Evolutionary conservation across 2,113 vertebrate species (phyloP).

Genomic region (Todiramphus saurophagus): DNA sequence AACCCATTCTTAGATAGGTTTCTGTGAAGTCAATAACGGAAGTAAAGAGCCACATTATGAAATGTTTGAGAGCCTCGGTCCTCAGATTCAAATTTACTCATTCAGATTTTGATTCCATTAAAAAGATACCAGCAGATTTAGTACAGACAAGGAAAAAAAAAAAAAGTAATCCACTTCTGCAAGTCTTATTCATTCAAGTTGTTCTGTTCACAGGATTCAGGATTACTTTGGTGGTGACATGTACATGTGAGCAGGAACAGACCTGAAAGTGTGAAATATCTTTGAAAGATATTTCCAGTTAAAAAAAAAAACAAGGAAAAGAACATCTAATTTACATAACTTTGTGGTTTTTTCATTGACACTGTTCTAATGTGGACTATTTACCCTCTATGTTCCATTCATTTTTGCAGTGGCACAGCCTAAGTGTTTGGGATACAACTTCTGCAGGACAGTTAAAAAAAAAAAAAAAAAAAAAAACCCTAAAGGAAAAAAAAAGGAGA

Average conservation of each 20-base stretch:
- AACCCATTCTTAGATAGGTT: not conserved
- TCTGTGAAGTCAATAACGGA: not conserved
- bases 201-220: not conserved
- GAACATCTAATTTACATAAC: not conserved
- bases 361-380: not conserved
- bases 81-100: not conserved
- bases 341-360: not conserved
- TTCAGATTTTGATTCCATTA: not conserved
- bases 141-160: not conserved
- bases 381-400: not conserved
- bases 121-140: not conserved
- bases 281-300: not conserved
- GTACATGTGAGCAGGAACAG: not conserved
- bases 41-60: not conserved
- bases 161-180: not conserved
- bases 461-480: not conserved
- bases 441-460: not conserved
- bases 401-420: not conserved
- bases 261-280: not conserved
- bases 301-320: not conserved
- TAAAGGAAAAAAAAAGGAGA: not conserved
- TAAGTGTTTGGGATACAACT: not conserved
- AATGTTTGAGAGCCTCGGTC: not conserved
- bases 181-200: not conserved
- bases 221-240: not conserved